These are phyloP conservation scores for Xenus cinereus DNA, from an alignment of 2,113 vertebrate species.

Conservation along the genomic window DNA sequence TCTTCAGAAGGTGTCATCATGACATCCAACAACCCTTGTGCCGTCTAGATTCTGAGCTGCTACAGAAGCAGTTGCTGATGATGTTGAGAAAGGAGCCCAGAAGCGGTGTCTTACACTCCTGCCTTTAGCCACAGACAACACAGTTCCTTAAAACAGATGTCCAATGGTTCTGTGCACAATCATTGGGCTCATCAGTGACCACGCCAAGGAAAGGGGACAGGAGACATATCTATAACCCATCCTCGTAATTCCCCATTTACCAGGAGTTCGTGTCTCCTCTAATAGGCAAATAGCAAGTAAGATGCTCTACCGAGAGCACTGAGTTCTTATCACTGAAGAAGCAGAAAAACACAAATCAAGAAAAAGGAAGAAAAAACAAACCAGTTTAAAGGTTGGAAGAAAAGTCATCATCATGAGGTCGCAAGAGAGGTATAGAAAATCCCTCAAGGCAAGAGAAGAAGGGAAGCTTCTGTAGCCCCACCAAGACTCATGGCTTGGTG, in stretches of 20 bases:
- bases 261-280: not conserved
- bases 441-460: not conserved
- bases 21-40: not conserved
- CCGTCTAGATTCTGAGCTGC: not conserved
- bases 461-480: not conserved
- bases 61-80: not conserved
- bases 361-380: not conserved
- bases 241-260: not conserved
- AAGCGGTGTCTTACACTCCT: not conserved
- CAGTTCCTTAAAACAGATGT: not conserved
- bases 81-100: not conserved
- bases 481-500: not conserved
- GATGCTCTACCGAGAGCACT: not conserved
- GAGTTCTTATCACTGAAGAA: not conserved
- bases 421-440: not conserved
- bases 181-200: not conserved
- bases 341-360: not conserved
- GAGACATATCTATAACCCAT: not conserved
- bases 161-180: accelerated
- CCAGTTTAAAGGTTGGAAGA: not conserved
- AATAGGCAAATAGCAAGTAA: not conserved
- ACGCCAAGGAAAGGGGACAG: not conserved
- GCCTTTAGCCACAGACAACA: not conserved
- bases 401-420: not conserved
- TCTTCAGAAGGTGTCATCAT: not conserved